Evolutionary conservation across 2,113 vertebrate species (phyloP).

Genomic region (Saccopteryx leptura): DNA sequence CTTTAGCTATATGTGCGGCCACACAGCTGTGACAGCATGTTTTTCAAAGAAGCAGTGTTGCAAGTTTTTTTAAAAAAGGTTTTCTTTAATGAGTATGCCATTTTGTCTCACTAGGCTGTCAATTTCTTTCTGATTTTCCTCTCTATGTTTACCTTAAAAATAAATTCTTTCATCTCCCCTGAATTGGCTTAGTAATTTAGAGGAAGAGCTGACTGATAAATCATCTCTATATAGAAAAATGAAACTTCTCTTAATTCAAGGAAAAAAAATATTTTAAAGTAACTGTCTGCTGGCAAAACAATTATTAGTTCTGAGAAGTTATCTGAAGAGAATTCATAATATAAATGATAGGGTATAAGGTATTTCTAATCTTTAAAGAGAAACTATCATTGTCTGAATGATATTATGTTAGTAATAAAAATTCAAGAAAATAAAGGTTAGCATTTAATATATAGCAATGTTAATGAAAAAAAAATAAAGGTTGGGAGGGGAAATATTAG

Average conservation of each 20-base stretch:
- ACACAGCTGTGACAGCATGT: conserved; percentile 35
- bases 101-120: conserved; percentile 75
- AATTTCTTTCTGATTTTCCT: conserved; percentile 77
- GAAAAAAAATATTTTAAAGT: conserved; percentile 57
- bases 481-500: not conserved
- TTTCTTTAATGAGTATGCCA: conserved; percentile 75
- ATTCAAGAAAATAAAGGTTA: conserved; percentile 13
- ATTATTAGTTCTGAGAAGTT: not conserved
- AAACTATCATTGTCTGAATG: not conserved
- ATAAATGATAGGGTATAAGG: not conserved
- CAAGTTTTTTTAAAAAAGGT: conserved; percentile 62
- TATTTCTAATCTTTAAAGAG: conserved; percentile 49
- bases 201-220: conserved; percentile 61
- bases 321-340: conserved; percentile 43
- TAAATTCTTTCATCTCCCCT: conserved; percentile 76
- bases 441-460: not conserved
- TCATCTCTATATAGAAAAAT: conserved; percentile 58
- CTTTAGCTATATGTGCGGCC: not conserved
- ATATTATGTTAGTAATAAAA: conserved; percentile 12
- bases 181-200: conserved; percentile 78
- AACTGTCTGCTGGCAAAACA: not conserved
- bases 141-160: conserved; percentile 74
- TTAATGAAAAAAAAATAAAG: conserved; percentile 10
- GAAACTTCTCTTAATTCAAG: conserved; percentile 65
- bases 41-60: conserved; percentile 66